phyloP scores from a whole-genome alignment of 1,140 invertebrate species.

The Listronotus bonariensis region DNA sequence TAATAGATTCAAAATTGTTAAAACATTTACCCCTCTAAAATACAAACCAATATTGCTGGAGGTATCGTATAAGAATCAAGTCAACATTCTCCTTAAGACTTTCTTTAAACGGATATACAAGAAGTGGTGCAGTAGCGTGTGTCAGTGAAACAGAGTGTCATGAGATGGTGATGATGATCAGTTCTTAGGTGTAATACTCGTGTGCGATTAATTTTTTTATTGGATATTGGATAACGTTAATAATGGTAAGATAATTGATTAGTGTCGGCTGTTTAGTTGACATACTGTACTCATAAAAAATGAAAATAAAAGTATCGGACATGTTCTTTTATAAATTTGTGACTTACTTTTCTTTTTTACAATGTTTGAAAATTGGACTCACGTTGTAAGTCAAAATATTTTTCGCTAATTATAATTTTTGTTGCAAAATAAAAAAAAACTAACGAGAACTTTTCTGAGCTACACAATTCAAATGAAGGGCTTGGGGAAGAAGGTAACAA shows the following conservation, averaged over 20 bases:
- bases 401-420: too few relatives aligned
- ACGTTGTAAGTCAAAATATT: too few relatives aligned
- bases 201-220: conserved; percentile 18
- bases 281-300: too few relatives aligned
- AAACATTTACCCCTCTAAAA: conserved; percentile 2
- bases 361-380: too few relatives aligned
- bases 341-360: too few relatives aligned
- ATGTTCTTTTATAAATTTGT: too few relatives aligned
- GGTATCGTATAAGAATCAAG: conserved; percentile 30
- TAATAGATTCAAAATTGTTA: not conserved
- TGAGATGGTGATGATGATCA: conserved; percentile 35
- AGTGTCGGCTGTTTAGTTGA: too few relatives aligned
- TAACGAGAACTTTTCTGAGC: too few relatives aligned
- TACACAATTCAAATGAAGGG: too few relatives aligned
- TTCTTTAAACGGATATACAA: conserved; percentile 31
- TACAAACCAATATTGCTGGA: conserved; percentile 6
- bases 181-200: conserved; percentile 22
- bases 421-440: too few relatives aligned
- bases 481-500: too few relatives aligned
- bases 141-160: conserved; percentile 31
- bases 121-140: conserved; percentile 34
- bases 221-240: conserved; percentile 27
- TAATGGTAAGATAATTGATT: conserved; percentile 18
- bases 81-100: conserved; percentile 31
- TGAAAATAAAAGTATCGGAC: too few relatives aligned